Conservation (phyloP, 2,113 vertebrate species). For the Clupea harengus region DNA sequence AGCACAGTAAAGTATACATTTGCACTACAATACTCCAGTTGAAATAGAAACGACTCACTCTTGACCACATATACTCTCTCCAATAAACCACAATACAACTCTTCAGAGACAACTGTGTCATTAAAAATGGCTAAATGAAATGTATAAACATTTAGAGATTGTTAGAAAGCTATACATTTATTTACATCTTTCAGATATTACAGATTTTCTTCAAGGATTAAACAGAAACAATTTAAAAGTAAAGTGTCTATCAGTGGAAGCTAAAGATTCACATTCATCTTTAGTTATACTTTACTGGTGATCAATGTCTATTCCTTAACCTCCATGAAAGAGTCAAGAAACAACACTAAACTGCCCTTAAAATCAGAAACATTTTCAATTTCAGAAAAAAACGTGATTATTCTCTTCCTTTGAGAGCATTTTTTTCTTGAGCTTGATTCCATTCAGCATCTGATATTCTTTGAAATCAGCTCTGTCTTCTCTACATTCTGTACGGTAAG, state of each 20-base stretch:
- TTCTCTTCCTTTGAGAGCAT: not conserved
- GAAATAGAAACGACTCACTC: not conserved
- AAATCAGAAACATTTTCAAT: not conserved
- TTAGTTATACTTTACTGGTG: not conserved
- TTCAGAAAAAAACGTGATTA: not conserved
- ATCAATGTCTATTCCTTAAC: not conserved
- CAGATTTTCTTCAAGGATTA: not conserved
- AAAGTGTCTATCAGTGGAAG: not conserved
- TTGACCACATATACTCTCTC: not conserved
- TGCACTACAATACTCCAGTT: not conserved
- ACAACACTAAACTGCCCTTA: not conserved
- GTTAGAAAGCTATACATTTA: not conserved
- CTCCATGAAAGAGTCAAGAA: not conserved
- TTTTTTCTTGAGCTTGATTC: not conserved
- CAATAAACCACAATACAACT: not conserved
- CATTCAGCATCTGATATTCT: not conserved
- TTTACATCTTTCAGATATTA: not conserved
- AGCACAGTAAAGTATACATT: not conserved
- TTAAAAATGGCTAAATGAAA: not conserved
- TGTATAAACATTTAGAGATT: not conserved
- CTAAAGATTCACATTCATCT: not conserved
- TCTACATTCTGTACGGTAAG: not conserved
- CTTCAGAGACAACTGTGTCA: not conserved
- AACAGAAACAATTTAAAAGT: not conserved
- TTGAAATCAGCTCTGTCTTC: not conserved